Base-by-base conservation (phyloP, 2,888 invertebrate species). In the Trachelus stipa region DNA sequence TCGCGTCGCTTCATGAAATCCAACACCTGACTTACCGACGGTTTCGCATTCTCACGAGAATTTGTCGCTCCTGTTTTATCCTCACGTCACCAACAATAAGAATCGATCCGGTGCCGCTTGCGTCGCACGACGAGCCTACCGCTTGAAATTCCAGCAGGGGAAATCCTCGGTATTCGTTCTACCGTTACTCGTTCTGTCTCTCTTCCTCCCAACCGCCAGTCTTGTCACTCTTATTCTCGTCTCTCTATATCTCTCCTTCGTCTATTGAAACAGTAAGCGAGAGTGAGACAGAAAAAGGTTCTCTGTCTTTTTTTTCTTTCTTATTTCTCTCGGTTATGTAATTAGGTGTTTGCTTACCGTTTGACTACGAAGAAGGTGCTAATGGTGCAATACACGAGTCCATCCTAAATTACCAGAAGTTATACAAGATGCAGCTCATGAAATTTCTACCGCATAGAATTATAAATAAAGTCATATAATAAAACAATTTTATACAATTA, bases 21-120 rank as follows among this genome's bases (percentile, higher is more conserved):
- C 31, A 34, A 71, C 71, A 34, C 71, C 71, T 71, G 33, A 30
- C 71, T 71, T 71, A 71, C 34, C 71, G 71, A 71, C 71, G 31
- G 33, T 31, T 71, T 71, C 31, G 33, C 71, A 34, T 34, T 31
- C 71, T 31, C 71, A 23, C 15, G 71, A 34, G 33, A 34, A 71
- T 31, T 31, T 71, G 71, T 71, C 71, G 71, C 33, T 34, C 34
- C 71, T 71, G 71, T 71, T 71, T 71, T 71, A 71, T 71, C 71
- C 71, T 71, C 71, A 23, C 71, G 71, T 34, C 71, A 34, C 71
- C 56, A 56, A 56, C 56, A 56, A 56, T 56, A 56, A 56, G 71
- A 71, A 71, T 71, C 23, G 71, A 71, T 31, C 71, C 31, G 12
- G 71, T 71, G 33, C 71, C 33, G 31, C 71, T 31, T 15, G 33